A percentile compares a stretch with the other conserved stretches of the same genome.
phyloP scores from a whole-genome alignment of 2,113 vertebrate species.

The Eptesicus fuscus region DNA sequence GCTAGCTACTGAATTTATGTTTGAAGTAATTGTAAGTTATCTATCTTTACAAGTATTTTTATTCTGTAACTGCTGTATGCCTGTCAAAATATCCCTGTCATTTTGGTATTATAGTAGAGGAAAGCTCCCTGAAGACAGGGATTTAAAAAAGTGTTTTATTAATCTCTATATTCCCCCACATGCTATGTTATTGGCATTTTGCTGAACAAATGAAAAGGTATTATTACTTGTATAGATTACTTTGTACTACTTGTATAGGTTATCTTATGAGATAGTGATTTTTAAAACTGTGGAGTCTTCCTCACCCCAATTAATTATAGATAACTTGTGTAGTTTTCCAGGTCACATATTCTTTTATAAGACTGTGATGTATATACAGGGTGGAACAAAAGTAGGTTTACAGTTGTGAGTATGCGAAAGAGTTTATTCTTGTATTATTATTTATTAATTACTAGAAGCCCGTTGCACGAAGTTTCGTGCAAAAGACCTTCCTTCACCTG shows the following conservation, averaged over 20 bases:
- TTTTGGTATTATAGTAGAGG: not conserved
- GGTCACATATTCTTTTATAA: not conserved
- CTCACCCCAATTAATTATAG: not conserved
- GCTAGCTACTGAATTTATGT: conserved; percentile 34
- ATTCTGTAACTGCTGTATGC: not conserved
- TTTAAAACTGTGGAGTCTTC: conserved; percentile 28
- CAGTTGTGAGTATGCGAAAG: not conserved
- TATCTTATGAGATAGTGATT: not conserved
- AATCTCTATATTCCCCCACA: not conserved
- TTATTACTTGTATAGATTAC: not conserved
- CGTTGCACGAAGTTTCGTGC: no score
- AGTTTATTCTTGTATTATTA: not conserved
- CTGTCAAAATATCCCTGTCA: not conserved
- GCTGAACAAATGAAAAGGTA: not conserved
- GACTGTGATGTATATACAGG: not conserved
- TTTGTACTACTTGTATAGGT: not conserved
- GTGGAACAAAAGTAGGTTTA: not conserved
- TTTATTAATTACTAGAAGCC: not conserved
- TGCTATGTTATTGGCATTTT: not conserved
- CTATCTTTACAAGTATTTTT: conserved; percentile 6
- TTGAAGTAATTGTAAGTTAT: conserved; percentile 39
- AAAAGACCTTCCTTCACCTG: no score
- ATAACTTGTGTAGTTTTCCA: not conserved
- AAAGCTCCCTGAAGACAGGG: not conserved
- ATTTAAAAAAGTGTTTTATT: not conserved